Evolutionary conservation across 2,113 vertebrate genomes (phyloP), one percentile per base, ranked within the genome.

Genomic region (Trogon melanurus): DNA sequence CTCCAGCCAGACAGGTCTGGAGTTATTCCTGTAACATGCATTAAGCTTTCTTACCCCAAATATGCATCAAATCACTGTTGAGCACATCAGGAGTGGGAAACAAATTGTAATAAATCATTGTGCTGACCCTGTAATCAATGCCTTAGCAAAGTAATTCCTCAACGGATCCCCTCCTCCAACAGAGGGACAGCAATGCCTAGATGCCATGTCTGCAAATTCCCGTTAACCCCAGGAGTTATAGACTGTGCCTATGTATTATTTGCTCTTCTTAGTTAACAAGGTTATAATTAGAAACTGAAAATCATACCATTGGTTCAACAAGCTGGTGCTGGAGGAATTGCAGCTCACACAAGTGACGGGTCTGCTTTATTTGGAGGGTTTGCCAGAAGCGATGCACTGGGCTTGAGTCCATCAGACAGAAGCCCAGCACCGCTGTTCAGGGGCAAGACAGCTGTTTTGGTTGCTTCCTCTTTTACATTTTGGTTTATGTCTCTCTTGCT

Each of bases 201-300:
- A 29, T 54, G 45, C 36, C 50, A 60, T 38, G 66, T 88, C 79
- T 53, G 84, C 47, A 34, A 66, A 38, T 53, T 75, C 84, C 57
- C 79, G 45, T 79, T 45, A 64, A 85, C n/a, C 79, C 70, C 57
- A 34, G 65, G 80, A 41, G 30, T 45, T 13, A 17, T 10, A 12
- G 15, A 41, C 30, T 56, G 70, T 29, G 45, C 65, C 58, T 97
- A 58, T 83, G 7, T 41, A 62, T 60, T 61, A 69, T 84, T 87
- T 83, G 65, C 53, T 91, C 81, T 89, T 66, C 53, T 85, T 69
- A 81, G 91, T 88, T 94, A 80, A 95, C 73, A 76, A 83, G 64
- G 73, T 81, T 72, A 66, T 82, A 87, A 79, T 76, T 61, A 85
- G 53, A 76, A 79, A 34, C 48, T 78, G 78, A 84, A 76, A 92